These are phyloP conservation scores for Sylvilagus floridanus DNA, from an alignment of 2,797 vertebrate species.

Conservation along the genomic window DNA sequence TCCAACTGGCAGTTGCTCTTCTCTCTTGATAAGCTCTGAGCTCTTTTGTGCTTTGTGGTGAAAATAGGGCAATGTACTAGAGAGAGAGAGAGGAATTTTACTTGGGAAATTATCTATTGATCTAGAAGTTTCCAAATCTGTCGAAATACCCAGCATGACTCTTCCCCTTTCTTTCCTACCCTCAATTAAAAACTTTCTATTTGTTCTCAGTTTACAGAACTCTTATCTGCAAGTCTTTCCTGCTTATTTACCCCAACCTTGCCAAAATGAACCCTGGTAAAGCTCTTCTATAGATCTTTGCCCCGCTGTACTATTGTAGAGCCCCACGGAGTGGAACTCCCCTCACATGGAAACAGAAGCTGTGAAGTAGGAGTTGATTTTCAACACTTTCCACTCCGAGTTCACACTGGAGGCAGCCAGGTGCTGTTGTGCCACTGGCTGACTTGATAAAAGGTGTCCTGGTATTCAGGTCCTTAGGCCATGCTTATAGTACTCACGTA, in stretches of 20 bases:
- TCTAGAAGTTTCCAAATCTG: slow-evolving; percentile 21
- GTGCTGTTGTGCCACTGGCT: background rate
- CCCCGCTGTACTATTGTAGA: background rate
- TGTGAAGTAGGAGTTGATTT: background rate
- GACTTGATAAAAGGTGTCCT: background rate
- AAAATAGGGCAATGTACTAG: background rate
- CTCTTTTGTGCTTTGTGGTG: background rate
- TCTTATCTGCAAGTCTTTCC: background rate
- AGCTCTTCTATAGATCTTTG: background rate
- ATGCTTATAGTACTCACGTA: background rate
- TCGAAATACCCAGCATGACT: background rate
- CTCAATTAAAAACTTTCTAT: background rate
- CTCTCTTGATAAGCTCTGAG: background rate
- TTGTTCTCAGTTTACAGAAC: background rate
- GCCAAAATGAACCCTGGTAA: background rate
- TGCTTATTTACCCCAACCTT: background rate
- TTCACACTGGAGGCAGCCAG: background rate
- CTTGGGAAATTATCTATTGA: background rate
- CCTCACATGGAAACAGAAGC: background rate
- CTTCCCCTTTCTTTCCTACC: background rate
- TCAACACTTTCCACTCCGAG: background rate
- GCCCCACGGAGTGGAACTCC: background rate
- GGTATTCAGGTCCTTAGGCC: background rate
- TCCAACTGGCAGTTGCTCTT: background rate
- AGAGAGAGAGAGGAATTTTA: background rate